Evolutionary conservation across 2,797 vertebrate genomes (phyloP).

Genomic region (Arremon brunneinucha): DNA sequence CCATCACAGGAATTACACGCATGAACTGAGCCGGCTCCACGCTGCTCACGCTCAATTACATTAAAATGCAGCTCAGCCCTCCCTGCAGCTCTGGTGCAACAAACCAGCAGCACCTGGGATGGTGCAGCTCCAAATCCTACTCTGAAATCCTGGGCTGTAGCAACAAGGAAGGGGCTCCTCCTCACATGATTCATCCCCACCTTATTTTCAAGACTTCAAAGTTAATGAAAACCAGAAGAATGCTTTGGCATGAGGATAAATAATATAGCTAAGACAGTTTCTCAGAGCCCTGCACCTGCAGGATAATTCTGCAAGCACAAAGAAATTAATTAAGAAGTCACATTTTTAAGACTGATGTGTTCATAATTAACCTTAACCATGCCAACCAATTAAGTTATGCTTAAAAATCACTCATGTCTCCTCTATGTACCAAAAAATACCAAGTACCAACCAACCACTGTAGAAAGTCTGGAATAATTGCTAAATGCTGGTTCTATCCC

Average conservation of each 20-base stretch:
- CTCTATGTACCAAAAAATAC: not conserved
- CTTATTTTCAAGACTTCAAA: not conserved
- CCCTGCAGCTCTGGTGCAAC: not conserved
- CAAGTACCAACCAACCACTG: not conserved
- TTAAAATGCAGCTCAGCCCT: not conserved
- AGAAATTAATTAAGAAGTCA: not conserved
- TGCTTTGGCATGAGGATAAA: not conserved
- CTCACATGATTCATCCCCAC: not conserved
- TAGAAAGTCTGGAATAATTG: not conserved
- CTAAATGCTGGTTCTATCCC: not conserved
- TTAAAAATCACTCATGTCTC: not conserved
- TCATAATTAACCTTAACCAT: not conserved
- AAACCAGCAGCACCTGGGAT: not conserved
- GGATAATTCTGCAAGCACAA: not conserved
- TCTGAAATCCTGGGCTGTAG: not conserved
- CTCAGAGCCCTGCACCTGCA: not conserved
- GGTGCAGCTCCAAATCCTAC: not conserved
- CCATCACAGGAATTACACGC: not conserved
- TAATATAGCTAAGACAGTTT: not conserved
- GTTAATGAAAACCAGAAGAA: not conserved
- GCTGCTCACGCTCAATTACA: constrained; percentile 12
- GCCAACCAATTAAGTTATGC: not conserved
- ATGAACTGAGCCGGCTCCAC: not conserved
- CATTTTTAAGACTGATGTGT: not conserved
- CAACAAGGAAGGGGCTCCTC: not conserved